Evolutionary conservation across 2,888 invertebrate species (phyloP), one percentile per base, ranked within the genome.

Genomic region (Synergus japonicus): DNA sequence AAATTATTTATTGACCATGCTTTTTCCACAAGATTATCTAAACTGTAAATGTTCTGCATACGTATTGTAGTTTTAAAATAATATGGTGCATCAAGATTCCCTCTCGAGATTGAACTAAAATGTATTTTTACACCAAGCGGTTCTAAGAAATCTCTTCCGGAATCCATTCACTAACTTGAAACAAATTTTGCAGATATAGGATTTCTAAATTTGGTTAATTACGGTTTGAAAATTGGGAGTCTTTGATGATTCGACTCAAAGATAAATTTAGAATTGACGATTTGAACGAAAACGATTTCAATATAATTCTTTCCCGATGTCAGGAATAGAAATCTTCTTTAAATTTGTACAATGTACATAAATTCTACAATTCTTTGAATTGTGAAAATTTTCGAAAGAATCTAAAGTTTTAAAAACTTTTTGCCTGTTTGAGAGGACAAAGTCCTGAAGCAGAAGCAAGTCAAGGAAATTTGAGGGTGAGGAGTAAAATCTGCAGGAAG

Each of bases 391-490:
- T 18, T 9, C 3, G 18, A 9, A 18, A 18, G 18, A 9, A 18
- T 54, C 54, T 54, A 2, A 8, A 54, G 54, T 13, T 54, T 54
- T 54, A 2, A 54, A 54, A 54, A 18, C 54, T 18, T n/a, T 58
- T 18, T 18, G 58, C 4, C 9, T 10, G 58, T 18, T 58, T 18
- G 9, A 58, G 18, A 9, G 58, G 58, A 58, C 58, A 58, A 58
- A 58, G 58, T 3, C n/a, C 29, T 29, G 29, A 22, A 22, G 22
- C 29, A 63, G 29, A 29, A 29, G 63, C 29, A 22, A 46, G 7
- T 29, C 12, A 63, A 67, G 67, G 12, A 67, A 67, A 67, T 46
- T 66, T 43, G 76, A 76, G 63, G 66, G 64, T 76, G 79, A 65
- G 29, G 64, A 76, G 54, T 79, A 67, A 58, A 29, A 29, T 29